These are phyloP conservation scores for Paramormyrops kingsleyae DNA, from an alignment of 2,113 vertebrate genomes.

Conservation along the genomic window DNA sequence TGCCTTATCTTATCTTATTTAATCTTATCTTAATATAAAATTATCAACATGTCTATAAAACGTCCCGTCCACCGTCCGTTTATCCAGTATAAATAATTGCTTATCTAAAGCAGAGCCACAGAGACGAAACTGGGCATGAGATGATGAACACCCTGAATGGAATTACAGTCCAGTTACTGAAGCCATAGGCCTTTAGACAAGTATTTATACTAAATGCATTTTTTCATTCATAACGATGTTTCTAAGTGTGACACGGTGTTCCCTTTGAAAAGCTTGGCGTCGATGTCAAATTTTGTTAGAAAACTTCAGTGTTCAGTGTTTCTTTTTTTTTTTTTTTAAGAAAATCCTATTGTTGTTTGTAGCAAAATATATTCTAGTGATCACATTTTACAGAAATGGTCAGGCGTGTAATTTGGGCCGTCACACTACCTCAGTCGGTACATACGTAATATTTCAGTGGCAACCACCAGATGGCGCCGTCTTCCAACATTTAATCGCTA, in stretches of 20 bases:
- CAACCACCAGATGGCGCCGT: slow-evolving; percentile 14
- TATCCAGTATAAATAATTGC: not conserved
- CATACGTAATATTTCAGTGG: not conserved
- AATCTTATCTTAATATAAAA: too few relatives aligned
- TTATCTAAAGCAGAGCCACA: not conserved
- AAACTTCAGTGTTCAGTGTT: not conserved
- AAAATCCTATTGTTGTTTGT: not conserved
- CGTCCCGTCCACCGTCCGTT: not conserved
- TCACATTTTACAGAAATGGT: not conserved
- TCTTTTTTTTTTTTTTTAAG: not conserved
- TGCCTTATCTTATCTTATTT: too few relatives aligned
- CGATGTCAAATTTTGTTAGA: not conserved
- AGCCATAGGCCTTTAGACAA: not conserved
- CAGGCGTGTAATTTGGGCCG: not conserved
- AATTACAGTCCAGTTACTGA: not conserved
- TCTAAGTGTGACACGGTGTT: not conserved
- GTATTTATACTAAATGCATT: not conserved
- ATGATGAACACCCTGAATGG: not conserved
- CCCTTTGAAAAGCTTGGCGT: not conserved
- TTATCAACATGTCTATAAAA: too few relatives aligned
- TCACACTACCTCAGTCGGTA: not conserved
- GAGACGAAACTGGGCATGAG: not conserved
- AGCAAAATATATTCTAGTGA: not conserved
- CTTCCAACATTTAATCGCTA: not conserved
- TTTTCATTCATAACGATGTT: not conserved